These are phyloP conservation scores for Cistogaster globosa DNA, from an alignment of 2,888 invertebrate genomes.

Conservation along the genomic window DNA sequence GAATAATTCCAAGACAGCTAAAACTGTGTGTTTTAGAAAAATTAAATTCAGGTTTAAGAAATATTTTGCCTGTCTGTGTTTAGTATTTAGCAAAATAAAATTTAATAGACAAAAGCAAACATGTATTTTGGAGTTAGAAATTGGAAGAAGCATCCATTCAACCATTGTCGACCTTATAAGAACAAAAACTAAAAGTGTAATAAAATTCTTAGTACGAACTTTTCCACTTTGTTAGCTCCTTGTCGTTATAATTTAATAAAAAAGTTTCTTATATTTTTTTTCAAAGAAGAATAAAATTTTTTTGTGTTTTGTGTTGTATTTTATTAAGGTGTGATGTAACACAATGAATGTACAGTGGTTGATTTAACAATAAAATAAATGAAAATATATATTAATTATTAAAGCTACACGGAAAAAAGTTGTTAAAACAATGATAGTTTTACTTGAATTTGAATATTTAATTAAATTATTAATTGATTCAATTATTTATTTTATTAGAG, in stretches of 20 bases:
- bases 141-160: background rate
- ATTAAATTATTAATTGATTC: too few relatives aligned
- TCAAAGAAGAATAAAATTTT: background rate
- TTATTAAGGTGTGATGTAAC: constrained; percentile 67
- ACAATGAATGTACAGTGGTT: background rate
- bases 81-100: background rate
- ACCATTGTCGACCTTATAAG: background rate
- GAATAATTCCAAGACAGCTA: background rate
- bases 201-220: constrained; percentile 63
- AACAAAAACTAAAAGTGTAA: constrained; percentile 44
- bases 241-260: constrained; percentile 54
- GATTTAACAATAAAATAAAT: too few relatives aligned
- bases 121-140: constrained; percentile 6
- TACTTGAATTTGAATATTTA: too few relatives aligned
- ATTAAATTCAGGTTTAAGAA: too few relatives aligned
- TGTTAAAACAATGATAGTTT: too few relatives aligned
- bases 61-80: constrained; percentile 21
- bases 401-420: too few relatives aligned
- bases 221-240: constrained; percentile 69
- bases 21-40: too few relatives aligned
- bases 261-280: background rate
- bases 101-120: constrained; percentile 25
- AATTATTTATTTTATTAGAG: too few relatives aligned
- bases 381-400: too few relatives aligned
- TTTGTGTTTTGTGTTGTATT: constrained; percentile 29